Percentiles rank a stretch among this genome's conserved stretches.
Conservation (phyloP, 1,140 invertebrate genomes). For the Portunus trituberculatus region DNA sequence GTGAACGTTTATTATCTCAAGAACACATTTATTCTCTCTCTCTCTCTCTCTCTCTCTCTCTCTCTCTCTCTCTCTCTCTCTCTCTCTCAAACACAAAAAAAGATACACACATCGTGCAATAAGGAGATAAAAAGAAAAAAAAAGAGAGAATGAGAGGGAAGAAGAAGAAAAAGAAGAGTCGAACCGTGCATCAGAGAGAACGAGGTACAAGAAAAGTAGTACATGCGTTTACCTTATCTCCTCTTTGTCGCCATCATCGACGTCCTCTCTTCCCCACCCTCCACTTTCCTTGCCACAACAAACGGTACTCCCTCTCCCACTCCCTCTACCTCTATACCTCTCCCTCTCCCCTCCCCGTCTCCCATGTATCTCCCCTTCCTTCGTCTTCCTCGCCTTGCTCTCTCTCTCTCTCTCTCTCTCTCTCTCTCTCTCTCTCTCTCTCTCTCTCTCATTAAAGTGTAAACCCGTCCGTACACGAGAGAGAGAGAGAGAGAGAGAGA, state of each 20-base stretch:
- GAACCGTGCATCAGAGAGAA: neutral
- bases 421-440: neutral
- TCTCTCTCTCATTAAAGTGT: neutral
- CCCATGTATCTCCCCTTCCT: no score
- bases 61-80: no score
- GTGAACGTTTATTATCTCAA: no score
- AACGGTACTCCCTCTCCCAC: no score
- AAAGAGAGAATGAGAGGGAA: neutral
- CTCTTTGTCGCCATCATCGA: neutral
- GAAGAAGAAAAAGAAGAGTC: neutral
- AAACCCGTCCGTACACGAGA: neutral
- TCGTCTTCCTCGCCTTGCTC: no score
- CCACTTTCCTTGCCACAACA: no score
- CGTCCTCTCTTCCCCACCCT: no score
- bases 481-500: slow-evolving; percentile 39
- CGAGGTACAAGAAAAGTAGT: neutral
- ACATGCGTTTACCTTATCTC: neutral
- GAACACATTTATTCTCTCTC: neutral
- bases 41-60: no score
- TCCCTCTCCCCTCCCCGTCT: no score
- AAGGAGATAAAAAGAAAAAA: neutral
- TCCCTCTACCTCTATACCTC: neutral
- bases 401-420: no score
- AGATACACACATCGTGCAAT: neutral
- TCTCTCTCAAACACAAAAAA: neutral